A percentile compares a stretch with the other conserved stretches of the same genome.
These are phyloP conservation scores for Petrosia ficiformis DNA, from an alignment of 37 sponge, comb jelly and placozoan species.

Conservation along the genomic window DNA sequence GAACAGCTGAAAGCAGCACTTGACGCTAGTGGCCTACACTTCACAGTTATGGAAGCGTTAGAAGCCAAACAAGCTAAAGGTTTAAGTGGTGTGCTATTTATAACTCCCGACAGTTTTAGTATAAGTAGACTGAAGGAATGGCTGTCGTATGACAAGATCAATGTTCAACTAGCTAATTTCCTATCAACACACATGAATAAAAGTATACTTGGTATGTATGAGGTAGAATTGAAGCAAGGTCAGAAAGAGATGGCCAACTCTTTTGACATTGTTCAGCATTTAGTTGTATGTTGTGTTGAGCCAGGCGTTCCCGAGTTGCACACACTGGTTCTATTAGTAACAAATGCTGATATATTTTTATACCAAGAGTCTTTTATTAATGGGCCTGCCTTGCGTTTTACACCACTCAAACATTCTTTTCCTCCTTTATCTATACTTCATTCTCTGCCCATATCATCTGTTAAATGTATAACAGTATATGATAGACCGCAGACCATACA, in stretches of 20 bases:
- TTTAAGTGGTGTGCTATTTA: constrained; percentile 1
- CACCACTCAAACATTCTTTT: constrained; percentile 15
- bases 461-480: constrained; percentile 25
- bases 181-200: constrained; percentile 7
- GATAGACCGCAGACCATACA: constrained; percentile 17
- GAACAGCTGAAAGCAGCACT: constrained; percentile 56
- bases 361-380: constrained; percentile 27
- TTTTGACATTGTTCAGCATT: constrained; percentile 44
- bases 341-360: constrained; percentile 31
- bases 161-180: constrained; percentile 22
- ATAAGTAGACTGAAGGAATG: constrained; percentile 14
- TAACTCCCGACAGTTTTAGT: constrained; percentile 18
- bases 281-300: constrained; percentile 20
- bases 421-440: constrained; percentile 20
- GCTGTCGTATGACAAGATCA: constrained; percentile 2
- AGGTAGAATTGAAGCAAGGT: constrained; percentile 21
- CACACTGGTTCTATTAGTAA: constrained; percentile 29
- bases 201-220: constrained; percentile 6
- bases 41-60: background rate
- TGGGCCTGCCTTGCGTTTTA: background rate
- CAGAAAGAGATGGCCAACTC: background rate
- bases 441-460: constrained; percentile 10
- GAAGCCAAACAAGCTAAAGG: background rate
- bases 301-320: constrained; percentile 4
- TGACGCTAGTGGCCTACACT: constrained; percentile 18